Evolutionary conservation across 2,113 vertebrate species (phyloP).

Genomic region (Porphyrio hochstetteri): DNA sequence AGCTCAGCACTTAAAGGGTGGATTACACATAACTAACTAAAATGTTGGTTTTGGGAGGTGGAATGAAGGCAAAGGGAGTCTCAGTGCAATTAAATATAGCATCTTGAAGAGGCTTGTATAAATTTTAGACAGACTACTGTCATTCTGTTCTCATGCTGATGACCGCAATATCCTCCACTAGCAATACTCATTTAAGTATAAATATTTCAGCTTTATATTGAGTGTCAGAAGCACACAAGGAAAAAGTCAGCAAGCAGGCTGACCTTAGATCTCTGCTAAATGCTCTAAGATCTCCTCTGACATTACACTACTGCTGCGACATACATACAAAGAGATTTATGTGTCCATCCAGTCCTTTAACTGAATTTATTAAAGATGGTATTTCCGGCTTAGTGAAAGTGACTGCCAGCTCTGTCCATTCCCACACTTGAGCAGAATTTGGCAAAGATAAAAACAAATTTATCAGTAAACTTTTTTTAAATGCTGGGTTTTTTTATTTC

Average conservation of each 20-base stretch:
- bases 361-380: slow-evolving; percentile 55
- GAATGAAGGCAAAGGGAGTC: slow-evolving; percentile 22
- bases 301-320: slow-evolving; percentile 16
- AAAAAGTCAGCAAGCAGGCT: slow-evolving; percentile 32
- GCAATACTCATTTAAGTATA: slow-evolving; percentile 27
- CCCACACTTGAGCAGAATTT: slow-evolving; percentile 53
- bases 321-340: slow-evolving; percentile 42
- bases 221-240: slow-evolving; percentile 40
- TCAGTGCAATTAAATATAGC: slow-evolving; percentile 43
- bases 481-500: neutral
- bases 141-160: neutral
- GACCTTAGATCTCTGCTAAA: slow-evolving; percentile 57
- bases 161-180: slow-evolving; percentile 65
- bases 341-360: neutral
- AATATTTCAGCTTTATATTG: slow-evolving; percentile 52
- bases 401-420: slow-evolving; percentile 12
- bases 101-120: slow-evolving; percentile 21
- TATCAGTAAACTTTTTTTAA: slow-evolving; percentile 32
- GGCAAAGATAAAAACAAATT: slow-evolving; percentile 48
- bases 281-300: slow-evolving; percentile 5
- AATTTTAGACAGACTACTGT: slow-evolving; percentile 18
- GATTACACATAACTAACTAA: neutral
- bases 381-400: slow-evolving; percentile 46
- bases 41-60: neutral
- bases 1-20: neutral